Base-by-base conservation (phyloP, 1,140 invertebrate genomes). In the Zaprionus lachaisei region DNA sequence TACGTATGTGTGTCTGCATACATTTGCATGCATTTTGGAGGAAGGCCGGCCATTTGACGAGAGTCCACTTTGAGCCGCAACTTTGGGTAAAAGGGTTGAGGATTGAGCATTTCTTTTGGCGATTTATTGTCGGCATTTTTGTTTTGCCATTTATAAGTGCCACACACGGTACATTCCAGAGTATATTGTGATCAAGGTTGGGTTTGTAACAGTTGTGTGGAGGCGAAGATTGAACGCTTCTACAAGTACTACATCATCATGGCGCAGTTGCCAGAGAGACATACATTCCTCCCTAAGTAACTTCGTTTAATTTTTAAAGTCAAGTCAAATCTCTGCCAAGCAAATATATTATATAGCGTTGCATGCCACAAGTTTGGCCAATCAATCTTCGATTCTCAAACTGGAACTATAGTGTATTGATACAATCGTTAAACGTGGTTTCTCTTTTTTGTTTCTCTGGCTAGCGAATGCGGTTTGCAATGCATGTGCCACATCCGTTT, bases 401-500 rank as follows among this genome's bases (percentile, higher is more conserved):
- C 12, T 22, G 47, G 11, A 17, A 7, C 28, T 28, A 12, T 26
- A 73, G 56, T 41, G 65, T 34, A 57, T 74, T 62, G 17, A 20
- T 55, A 12, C 22, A 26, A 44, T 20, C 51, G 2, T 55, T 34
- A 34, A 47, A 7, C 54, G 26, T 14, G 20, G 15, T 4, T 37
- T 61, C 20, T 28, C 7, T 61, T 55, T 55, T 76, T 85, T 75
- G 34, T 57, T 57, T 67, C 66, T 78, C 55, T 17, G 41, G 38
- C 78, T 38, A 67, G 69, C 60, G 68, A 68, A 64, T 85, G 85
- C 71, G 85, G 85, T 87, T 87, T 76, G 69, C 67, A 69, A 69
- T 90, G 81, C 85, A 90, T 89, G 85, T 90, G 85, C 84, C 72
- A 83, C 85, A 81, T 90, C 85, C 84, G 84, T 77, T 85, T 85